Conservation (phyloP, 2,113 vertebrate species). For the Colistium nudipinnis region DNA sequence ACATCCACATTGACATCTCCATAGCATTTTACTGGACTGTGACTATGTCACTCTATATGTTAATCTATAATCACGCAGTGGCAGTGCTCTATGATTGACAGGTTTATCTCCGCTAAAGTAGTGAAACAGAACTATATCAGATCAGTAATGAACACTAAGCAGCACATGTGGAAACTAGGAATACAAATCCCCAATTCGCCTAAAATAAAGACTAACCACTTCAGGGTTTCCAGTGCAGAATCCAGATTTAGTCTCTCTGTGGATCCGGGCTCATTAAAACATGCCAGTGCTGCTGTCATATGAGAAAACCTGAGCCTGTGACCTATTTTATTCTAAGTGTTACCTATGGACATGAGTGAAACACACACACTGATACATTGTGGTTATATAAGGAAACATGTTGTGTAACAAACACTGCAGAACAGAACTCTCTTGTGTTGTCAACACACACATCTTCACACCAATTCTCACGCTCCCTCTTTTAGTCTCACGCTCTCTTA, state of each 20-base stretch:
- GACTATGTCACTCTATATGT: too few species aligned
- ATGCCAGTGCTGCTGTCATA: constrained; percentile 53
- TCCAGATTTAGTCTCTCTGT: constrained; percentile 69
- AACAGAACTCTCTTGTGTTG: not conserved
- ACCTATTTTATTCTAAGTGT: constrained; percentile 46
- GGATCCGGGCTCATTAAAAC: constrained; percentile 71
- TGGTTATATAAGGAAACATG: too few species aligned
- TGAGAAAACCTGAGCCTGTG: constrained; percentile 57
- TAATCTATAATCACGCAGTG: not conserved
- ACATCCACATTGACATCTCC: not conserved
- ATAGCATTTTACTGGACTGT: too few species aligned
- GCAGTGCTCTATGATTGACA: constrained; percentile 32
- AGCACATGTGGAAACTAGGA: constrained; percentile 21
- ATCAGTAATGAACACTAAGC: constrained; percentile 45
- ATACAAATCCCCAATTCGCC: not conserved
- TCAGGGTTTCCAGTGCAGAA: constrained; percentile 47
- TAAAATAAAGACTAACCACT: constrained; percentile 11
- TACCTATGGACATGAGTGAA: constrained; percentile 34
- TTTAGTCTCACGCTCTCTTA: too few species aligned
- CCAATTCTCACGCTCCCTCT: not conserved
- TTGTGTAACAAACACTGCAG: not conserved
- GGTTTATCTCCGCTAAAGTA: constrained; percentile 15
- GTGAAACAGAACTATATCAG: constrained; percentile 10
- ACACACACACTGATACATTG: not conserved
- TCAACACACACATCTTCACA: constrained; percentile 8